A percentile compares a stretch with the other conserved stretches of the same genome.
phyloP scores from a whole-genome alignment of 2,888 invertebrate genomes.

The Tenodera sinensis region DNA sequence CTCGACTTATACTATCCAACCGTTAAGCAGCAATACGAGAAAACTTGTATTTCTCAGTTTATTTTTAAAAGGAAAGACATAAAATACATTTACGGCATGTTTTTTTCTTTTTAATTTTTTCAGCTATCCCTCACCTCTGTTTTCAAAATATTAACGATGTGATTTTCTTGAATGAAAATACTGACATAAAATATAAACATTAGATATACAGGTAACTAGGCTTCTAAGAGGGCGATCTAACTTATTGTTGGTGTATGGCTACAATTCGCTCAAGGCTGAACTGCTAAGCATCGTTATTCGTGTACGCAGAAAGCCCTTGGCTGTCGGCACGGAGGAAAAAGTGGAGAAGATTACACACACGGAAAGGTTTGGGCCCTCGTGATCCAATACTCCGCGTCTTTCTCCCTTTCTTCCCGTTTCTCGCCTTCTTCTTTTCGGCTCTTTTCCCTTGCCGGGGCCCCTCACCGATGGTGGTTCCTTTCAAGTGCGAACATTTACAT shows the following conservation, averaged over 20 bases:
- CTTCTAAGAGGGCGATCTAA: not conserved
- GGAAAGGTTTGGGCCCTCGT: not conserved
- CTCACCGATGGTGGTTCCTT: not conserved
- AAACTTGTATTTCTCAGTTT: too few relatives aligned
- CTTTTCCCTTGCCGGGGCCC: not conserved
- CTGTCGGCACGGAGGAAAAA: not conserved
- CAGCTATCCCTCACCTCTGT: too few relatives aligned
- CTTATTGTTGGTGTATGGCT: not conserved
- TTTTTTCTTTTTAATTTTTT: too few relatives aligned
- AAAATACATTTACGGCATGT: too few relatives aligned
- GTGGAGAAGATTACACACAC: not conserved
- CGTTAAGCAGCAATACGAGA: too few relatives aligned
- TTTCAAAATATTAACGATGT: too few relatives aligned
- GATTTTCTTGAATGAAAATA: too few relatives aligned
- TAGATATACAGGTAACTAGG: not conserved
- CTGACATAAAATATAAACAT: not conserved
- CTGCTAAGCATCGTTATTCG: not conserved
- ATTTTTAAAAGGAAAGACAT: too few relatives aligned
- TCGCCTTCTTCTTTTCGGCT: not conserved
- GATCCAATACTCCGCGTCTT: not conserved
- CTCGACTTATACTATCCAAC: too few relatives aligned
- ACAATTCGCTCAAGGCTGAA: not conserved
- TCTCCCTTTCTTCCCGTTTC: not conserved
- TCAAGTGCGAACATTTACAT: constrained; percentile 23
- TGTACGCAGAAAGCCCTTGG: not conserved